A percentile compares a stretch with the other conserved stretches of the same genome.
phyloP scores from a whole-genome alignment of 2,888 invertebrate genomes.

The Hoplodrina blanda region DNA sequence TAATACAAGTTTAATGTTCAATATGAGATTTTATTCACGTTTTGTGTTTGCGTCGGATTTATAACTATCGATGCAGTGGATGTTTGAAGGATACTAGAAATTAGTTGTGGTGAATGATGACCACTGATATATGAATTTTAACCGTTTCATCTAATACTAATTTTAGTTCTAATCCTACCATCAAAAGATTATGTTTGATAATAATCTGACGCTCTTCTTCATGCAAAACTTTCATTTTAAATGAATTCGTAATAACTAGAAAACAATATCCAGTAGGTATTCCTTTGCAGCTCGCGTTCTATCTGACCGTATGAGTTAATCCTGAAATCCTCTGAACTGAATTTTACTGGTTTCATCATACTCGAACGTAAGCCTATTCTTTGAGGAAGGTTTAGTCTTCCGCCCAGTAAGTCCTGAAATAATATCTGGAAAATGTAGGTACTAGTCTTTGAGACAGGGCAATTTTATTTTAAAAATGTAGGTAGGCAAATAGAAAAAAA shows the following conservation, averaged over 20 bases:
- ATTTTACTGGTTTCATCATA: constrained; percentile 47
- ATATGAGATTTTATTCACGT: constrained; percentile 50
- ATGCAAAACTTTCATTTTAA: constrained; percentile 2
- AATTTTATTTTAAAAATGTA: constrained; percentile 34
- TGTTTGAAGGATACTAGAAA: not conserved
- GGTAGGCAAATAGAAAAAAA: not conserved
- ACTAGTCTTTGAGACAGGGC: constrained; percentile 7
- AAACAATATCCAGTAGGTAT: constrained; percentile 23
- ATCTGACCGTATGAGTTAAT: constrained; percentile 38
- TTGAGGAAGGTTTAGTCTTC: constrained; percentile 35
- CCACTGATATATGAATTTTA: not conserved
- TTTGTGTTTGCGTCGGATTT: constrained; percentile 45
- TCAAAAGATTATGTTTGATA: no score
- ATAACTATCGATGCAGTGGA: constrained; percentile 55
- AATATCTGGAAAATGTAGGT: constrained; percentile 37
- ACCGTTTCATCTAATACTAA: not conserved
- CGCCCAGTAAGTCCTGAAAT: constrained; percentile 31
- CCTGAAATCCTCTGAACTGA: constrained; percentile 41
- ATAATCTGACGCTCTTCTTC: not conserved
- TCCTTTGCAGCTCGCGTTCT: constrained; percentile 18
- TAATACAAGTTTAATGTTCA: constrained; percentile 64
- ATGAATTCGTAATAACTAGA: constrained; percentile 18
- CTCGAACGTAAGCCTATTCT: constrained; percentile 43
- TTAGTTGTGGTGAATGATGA: not conserved
- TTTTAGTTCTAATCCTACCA: not conserved